Conservation (phyloP, 2,113 vertebrate species). For the Lepisosteus oculatus region DNA sequence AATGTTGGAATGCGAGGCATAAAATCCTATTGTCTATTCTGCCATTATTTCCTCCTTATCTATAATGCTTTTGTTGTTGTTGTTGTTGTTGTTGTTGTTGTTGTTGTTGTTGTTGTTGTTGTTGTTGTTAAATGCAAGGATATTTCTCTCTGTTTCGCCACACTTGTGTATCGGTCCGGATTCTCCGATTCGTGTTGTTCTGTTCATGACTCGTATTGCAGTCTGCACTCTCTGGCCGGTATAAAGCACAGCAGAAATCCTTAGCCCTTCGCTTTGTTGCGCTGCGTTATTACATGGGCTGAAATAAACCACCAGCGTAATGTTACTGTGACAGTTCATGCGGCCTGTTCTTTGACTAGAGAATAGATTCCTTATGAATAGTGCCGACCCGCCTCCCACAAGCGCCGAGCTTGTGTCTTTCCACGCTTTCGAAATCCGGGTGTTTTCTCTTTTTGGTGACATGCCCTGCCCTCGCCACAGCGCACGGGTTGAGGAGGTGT, state of each 20-base stretch:
- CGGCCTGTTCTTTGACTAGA: no score
- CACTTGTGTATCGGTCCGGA: slow-evolving; percentile 13
- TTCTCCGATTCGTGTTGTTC: slow-evolving; percentile 16
- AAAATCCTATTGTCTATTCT: slow-evolving; percentile 24
- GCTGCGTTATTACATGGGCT: no score
- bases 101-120: neutral
- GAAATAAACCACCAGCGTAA: no score
- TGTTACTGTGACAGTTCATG: no score
- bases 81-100: neutral
- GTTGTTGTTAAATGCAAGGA: neutral
- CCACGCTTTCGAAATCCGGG: slow-evolving; percentile 33
- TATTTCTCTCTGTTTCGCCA: slow-evolving; percentile 15
- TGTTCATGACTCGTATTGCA: slow-evolving; percentile 4
- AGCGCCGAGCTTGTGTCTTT: neutral
- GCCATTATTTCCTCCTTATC: slow-evolving; percentile 42
- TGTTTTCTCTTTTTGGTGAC: neutral
- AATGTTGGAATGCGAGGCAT: slow-evolving; percentile 2
- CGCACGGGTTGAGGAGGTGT: no score
- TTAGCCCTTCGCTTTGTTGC: no score
- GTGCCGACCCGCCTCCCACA: no score
- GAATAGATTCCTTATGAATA: no score
- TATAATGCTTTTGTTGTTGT: neutral
- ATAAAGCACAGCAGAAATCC: no score
- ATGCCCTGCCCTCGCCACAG: neutral
- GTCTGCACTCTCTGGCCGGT: no score